Percentiles rank a stretch among this genome's conserved stretches.
Conservation (phyloP, 2,888 invertebrate species). For the Scaptomyza caliginosa region DNA sequence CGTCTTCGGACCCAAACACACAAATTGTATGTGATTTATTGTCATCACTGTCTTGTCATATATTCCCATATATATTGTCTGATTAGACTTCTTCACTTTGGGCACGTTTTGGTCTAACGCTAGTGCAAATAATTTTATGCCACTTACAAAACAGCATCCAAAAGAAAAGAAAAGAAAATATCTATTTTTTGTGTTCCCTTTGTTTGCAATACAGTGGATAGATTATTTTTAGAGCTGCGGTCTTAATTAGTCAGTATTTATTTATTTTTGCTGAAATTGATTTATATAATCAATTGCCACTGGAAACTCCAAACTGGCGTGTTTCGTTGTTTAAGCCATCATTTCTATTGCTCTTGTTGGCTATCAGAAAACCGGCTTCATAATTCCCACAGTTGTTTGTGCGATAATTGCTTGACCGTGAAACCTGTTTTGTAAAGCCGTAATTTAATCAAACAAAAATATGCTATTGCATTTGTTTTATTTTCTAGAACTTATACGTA, state of each 20-base stretch:
- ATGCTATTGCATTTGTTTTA: slow-evolving; percentile 20
- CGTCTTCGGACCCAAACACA: not conserved
- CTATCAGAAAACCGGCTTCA: slow-evolving; percentile 39
- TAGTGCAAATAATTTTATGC: slow-evolving; percentile 7
- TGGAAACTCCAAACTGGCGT: slow-evolving; percentile 20
- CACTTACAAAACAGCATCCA: slow-evolving; percentile 1
- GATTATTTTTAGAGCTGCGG: no score
- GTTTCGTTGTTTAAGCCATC: slow-evolving; percentile 8
- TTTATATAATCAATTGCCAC: no score
- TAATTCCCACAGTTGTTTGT: slow-evolving; percentile 40
- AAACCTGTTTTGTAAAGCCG: slow-evolving; percentile 55
- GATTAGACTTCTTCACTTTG: slow-evolving; percentile 10
- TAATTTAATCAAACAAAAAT: not conserved
- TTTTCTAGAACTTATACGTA: not conserved
- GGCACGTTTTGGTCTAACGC: slow-evolving; percentile 20
- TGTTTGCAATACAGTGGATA: no score
- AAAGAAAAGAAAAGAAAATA: no score
- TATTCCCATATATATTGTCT: not conserved
- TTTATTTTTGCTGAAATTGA: no score
- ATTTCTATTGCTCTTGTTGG: not conserved
- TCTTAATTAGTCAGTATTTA: no score
- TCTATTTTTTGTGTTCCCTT: no score
- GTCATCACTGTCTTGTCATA: slow-evolving; percentile 1
- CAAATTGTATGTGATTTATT: slow-evolving; percentile 21
- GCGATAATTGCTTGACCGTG: slow-evolving; percentile 31